A percentile compares a stretch with the other conserved stretches of the same genome.
These are phyloP conservation scores for Mystacornis crossleyi DNA, from an alignment of 2,113 vertebrate species.

Conservation along the genomic window DNA sequence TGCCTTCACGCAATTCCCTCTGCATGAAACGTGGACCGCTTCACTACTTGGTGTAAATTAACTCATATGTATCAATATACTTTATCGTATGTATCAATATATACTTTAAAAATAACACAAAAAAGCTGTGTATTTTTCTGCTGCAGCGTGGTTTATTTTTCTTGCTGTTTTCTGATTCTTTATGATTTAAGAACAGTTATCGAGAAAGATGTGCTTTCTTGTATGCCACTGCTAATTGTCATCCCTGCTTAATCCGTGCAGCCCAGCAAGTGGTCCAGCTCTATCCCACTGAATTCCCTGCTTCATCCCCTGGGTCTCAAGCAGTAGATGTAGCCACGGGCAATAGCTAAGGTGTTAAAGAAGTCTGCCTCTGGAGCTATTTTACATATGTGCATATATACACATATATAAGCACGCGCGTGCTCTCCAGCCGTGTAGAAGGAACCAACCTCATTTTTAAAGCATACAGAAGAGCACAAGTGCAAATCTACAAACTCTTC, in stretches of 20 bases:
- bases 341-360: not conserved
- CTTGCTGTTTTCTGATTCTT: not conserved
- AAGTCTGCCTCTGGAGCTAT: not conserved
- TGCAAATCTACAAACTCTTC: not conserved
- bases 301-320: not conserved
- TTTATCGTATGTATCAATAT: not conserved
- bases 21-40: not conserved
- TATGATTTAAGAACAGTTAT: not conserved
- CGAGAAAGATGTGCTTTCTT: not conserved
- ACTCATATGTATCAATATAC: not conserved
- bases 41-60: not conserved
- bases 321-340: not conserved
- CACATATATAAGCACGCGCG: not conserved
- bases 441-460: not conserved
- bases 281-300: not conserved
- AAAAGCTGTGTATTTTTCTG: not conserved
- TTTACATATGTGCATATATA: not conserved
- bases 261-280: not conserved
- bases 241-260: not conserved
- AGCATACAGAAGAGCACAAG: not conserved
- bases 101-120: not conserved
- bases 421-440: not conserved
- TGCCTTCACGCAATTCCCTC: not conserved
- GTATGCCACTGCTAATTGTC: not conserved
- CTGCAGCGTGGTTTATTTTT: not conserved